Evolutionary conservation across 1,140 invertebrate genomes (phyloP).

Genomic region (Drosophila melanogaster): Release_6_plus_ISO1_MT NC_004354.4:3914001-3914500

Average conservation of each 20-base stretch:
- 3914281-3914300: neutral
- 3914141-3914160: conserved; percentile 31
- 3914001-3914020: too few relatives aligned
- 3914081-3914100: neutral
- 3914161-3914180: conserved; percentile 10
- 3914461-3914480: conserved; percentile 1
- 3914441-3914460: conserved; percentile 6
- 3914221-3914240: neutral
- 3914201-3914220: conserved; percentile 2
- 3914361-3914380: conserved; percentile 4
- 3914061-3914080: neutral
- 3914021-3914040: too few relatives aligned
- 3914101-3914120: conserved; percentile 46
- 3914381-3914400: neutral
- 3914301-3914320: neutral
- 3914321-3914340: conserved; percentile 1
- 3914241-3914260: conserved; percentile 35
- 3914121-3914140: conserved; percentile 54
- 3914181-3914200: conserved; percentile 1
- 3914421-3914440: conserved; percentile 4
- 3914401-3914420: neutral
- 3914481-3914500: neutral
- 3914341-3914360: conserved; percentile 12
- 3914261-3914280: conserved; percentile 42
- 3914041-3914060: neutral